These are phyloP conservation scores for Timema podura DNA, from an alignment of 2,888 invertebrate genomes.

Conservation along the genomic window DNA sequence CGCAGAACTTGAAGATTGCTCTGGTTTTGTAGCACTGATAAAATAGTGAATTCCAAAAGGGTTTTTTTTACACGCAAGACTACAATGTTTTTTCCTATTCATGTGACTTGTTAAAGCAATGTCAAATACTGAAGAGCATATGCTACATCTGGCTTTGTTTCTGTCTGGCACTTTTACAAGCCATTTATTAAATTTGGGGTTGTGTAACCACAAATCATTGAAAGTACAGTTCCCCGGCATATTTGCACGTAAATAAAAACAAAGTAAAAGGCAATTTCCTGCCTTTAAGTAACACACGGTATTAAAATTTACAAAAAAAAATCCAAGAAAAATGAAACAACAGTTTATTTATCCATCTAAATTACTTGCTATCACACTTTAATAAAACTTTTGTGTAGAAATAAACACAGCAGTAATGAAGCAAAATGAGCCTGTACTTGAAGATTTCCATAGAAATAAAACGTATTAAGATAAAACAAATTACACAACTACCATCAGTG, in stretches of 20 bases:
- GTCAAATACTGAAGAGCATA: neutral
- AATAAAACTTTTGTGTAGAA: neutral
- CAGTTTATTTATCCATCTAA: neutral
- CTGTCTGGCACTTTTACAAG: neutral
- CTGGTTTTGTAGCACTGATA: neutral
- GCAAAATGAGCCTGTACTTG: too few relatives aligned
- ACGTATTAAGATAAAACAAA: constrained; percentile 10
- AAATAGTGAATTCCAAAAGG: neutral
- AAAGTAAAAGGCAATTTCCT: too few relatives aligned
- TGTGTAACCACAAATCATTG: constrained; percentile 12
- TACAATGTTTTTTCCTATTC: neutral
- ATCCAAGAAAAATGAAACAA: neutral
- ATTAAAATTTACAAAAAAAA: too few relatives aligned
- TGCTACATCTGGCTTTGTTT: constrained; percentile 2
- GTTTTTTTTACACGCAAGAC: neutral
- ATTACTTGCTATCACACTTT: neutral
- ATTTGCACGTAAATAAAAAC: constrained; percentile 17
- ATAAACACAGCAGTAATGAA: constrained; percentile 10
- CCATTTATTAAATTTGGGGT: constrained; percentile 3
- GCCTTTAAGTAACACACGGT: too few relatives aligned
- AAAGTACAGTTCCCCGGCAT: neutral
- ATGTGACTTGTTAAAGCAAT: constrained; percentile 8
- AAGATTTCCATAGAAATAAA: too few relatives aligned
- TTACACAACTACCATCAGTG: constrained; percentile 7
- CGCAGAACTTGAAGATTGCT: neutral